Conservation (phyloP, 2,113 vertebrate species). For the Nibea coibor region DNA sequence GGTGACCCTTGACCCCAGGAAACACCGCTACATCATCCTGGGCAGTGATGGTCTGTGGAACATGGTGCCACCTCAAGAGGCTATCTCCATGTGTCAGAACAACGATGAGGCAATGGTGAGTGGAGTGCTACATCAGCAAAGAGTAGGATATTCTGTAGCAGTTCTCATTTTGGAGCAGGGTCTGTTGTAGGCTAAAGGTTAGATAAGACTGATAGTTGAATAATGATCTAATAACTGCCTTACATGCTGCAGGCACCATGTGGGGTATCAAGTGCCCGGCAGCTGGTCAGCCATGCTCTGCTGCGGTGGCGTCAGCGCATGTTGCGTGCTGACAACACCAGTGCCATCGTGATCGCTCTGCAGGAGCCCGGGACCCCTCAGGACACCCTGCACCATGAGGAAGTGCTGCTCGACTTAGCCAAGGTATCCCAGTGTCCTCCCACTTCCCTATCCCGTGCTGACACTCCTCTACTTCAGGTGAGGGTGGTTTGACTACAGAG, state of each 20-base stretch:
- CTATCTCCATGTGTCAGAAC: slow-evolving; percentile 95
- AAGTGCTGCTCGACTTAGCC: slow-evolving; percentile 90
- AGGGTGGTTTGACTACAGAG: neutral
- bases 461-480: slow-evolving; percentile 80
- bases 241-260: slow-evolving; percentile 85
- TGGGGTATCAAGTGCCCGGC: slow-evolving; percentile 89
- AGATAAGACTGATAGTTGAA: too few relatives aligned
- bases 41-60: slow-evolving; percentile 98
- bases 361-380: slow-evolving; percentile 80
- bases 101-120: slow-evolving; percentile 87
- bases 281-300: slow-evolving; percentile 92
- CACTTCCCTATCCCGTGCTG: slow-evolving; percentile 83
- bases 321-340: slow-evolving; percentile 97
- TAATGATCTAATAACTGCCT: neutral
- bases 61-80: slow-evolving; percentile 96
- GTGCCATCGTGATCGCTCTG: slow-evolving; percentile 94
- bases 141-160: neutral
- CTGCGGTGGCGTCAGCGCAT: slow-evolving; percentile 95
- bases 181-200: neutral
- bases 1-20: slow-evolving; percentile 90
- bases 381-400: slow-evolving; percentile 83
- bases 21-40: slow-evolving; percentile 94
- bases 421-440: slow-evolving; percentile 84
- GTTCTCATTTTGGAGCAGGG: neutral
- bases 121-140: neutral